A percentile compares a stretch with the other conserved stretches of the same genome.
These are phyloP conservation scores for Yasuhikotakia modesta DNA, from an alignment of 2,797 vertebrate genomes.

Conservation along the genomic window DNA sequence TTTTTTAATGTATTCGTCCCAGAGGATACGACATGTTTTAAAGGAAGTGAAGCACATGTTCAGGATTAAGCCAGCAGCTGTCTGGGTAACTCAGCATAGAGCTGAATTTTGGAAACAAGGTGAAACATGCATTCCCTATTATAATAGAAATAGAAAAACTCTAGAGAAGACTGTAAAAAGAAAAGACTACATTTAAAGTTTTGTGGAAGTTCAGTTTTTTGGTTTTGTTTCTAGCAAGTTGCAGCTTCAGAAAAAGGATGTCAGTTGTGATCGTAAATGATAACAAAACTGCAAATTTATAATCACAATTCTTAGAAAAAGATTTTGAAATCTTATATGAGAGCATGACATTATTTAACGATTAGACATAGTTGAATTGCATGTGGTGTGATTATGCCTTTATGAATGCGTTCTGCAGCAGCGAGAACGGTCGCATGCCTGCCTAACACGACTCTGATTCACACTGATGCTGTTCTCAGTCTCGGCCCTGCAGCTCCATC, in stretches of 20 bases:
- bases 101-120: slow-evolving; percentile 20
- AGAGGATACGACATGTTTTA: slow-evolving; percentile 13
- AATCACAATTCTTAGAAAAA: slow-evolving; percentile 25
- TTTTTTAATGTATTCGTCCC: slow-evolving; percentile 32
- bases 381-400: slow-evolving; percentile 43
- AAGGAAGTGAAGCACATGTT: slow-evolving; percentile 18
- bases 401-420: slow-evolving; percentile 44
- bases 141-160: not conserved
- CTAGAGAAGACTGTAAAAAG: too few species aligned
- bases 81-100: slow-evolving; percentile 18
- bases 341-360: not conserved
- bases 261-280: not conserved
- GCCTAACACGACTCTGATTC: slow-evolving; percentile 36
- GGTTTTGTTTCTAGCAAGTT: not conserved
- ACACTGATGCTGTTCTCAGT: slow-evolving; percentile 47
- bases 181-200: too few species aligned
- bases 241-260: slow-evolving; percentile 29
- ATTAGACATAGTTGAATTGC: slow-evolving; percentile 32
- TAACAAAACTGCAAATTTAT: slow-evolving; percentile 18
- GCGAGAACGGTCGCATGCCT: slow-evolving; percentile 38
- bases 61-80: slow-evolving; percentile 31
- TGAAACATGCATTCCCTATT: slow-evolving; percentile 17
- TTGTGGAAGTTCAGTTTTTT: not conserved
- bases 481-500: slow-evolving; percentile 37
- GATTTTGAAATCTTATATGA: not conserved